Evolutionary conservation across 2,888 invertebrate genomes (phyloP).

Genomic region (Laothoe populi): DNA sequence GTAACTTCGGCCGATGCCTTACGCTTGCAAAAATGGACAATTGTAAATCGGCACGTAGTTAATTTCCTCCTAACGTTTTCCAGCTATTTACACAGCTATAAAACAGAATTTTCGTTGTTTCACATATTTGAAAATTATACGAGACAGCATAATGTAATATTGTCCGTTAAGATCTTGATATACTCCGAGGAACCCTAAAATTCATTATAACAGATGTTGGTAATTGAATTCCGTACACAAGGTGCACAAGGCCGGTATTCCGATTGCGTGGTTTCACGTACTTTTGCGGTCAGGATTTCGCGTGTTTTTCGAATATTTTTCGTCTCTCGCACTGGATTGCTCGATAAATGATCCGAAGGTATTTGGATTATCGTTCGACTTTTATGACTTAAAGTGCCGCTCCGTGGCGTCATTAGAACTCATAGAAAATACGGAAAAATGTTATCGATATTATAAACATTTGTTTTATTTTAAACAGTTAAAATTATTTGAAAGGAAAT

Average conservation of each 20-base stretch:
- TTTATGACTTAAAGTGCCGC: slow-evolving; percentile 55
- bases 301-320: slow-evolving; percentile 74
- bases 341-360: slow-evolving; percentile 53
- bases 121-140: too few species aligned
- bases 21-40: slow-evolving; percentile 62
- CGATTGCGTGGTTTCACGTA: slow-evolving; percentile 60
- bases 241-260: slow-evolving; percentile 56
- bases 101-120: not conserved
- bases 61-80: slow-evolving; percentile 11
- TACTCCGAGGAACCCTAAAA: slow-evolving; percentile 50
- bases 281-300: slow-evolving; percentile 71
- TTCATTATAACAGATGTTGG: slow-evolving; percentile 55
- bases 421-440: not conserved
- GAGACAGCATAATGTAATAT: not conserved
- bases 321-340: slow-evolving; percentile 58
- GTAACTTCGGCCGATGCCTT: slow-evolving; percentile 62
- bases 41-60: not conserved
- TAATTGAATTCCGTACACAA: slow-evolving; percentile 77
- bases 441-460: not conserved
- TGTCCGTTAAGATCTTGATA: not conserved
- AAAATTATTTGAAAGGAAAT: too few species aligned
- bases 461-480: not conserved
- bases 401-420: too few species aligned
- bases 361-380: slow-evolving; percentile 65
- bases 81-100: not conserved